Base-by-base conservation (phyloP, 2,113 vertebrate species). In the Pristiophorus japonicus region DNA sequence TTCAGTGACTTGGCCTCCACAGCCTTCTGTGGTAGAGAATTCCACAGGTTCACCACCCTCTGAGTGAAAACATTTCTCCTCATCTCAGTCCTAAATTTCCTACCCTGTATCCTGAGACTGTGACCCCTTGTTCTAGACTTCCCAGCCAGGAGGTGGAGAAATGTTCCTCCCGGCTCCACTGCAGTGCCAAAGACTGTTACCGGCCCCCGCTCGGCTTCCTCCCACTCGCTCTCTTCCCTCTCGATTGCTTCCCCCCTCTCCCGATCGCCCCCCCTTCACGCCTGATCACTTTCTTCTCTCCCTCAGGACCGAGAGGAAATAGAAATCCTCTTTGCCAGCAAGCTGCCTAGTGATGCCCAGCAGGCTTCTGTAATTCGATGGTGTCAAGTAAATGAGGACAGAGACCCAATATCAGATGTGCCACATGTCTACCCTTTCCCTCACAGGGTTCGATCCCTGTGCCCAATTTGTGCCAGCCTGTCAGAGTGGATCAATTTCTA, bases 401-500 rank as follows among this genome's bases (percentile, higher is more conserved):
- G 34, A 92, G n/a, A 16, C 14, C 59, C 20, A 38, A n/a, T 38
- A 38, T 63, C 59, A 63, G 16, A 16, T 42, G n/a, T 65, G 59
- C 59, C 88, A 65, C 59, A 92, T 92, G 34, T 18, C n/a, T 92
- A 92, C 30, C 16, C 7, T 0, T 92, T 65, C 88, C 59, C 88
- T 42, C 38, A 5, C 18, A 38, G 14, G 55, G n/a, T 8, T 63
- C n/a, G 16, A 92, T 92, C 16, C 62, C 18, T 8, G n/a, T n/a
- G 62, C 55, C 59, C n/a, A 91, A 16, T 91, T 91, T 91, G 55
- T 91, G 59, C 16, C 3, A 91, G 34, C 4, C 12, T 91, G 20
- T 14, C 88, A n/a, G 88, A 55, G 18, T 91, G 88, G 63, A 91
- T 91, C 47, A 92, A 63, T 92, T 92, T 42, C n/a, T 63, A 42